Conservation (phyloP, 1,140 invertebrate species). For the Trachymyrmex septentrionalis region DNA sequence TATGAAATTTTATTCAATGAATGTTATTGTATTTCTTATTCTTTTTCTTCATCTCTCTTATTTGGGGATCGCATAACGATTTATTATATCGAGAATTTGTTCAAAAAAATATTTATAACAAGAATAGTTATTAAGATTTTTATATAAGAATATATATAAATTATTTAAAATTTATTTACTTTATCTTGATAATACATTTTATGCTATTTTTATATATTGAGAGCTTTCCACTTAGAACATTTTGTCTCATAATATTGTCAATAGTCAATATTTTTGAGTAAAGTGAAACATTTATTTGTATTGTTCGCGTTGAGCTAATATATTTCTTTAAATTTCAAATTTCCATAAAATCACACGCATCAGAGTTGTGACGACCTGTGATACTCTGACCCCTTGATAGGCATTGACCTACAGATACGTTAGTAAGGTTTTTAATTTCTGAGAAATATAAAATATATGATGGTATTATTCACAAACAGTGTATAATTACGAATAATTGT, state of each 20-base stretch:
- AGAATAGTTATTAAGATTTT: background rate
- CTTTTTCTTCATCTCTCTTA: background rate
- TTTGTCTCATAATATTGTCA: background rate
- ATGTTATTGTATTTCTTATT: background rate
- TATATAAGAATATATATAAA: slow-evolving; percentile 13
- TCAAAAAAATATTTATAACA: background rate
- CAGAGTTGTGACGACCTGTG: slow-evolving; percentile 65
- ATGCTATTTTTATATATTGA: background rate
- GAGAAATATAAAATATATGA: slow-evolving; percentile 49
- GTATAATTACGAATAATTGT: slow-evolving; percentile 20
- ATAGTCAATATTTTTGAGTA: background rate
- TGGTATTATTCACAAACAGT: slow-evolving; percentile 17
- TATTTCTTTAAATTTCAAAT: slow-evolving; percentile 43
- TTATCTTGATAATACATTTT: background rate
- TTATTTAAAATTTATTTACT: slow-evolving; percentile 6
- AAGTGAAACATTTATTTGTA: background rate
- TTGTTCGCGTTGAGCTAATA: background rate
- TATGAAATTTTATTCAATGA: slow-evolving; percentile 8
- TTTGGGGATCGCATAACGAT: background rate
- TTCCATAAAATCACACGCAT: slow-evolving; percentile 58
- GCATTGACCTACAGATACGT: slow-evolving; percentile 75
- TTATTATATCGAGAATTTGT: background rate
- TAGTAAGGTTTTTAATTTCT: slow-evolving; percentile 66
- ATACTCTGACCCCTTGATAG: slow-evolving; percentile 77
- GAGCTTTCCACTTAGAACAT: background rate